These are phyloP conservation scores for Pheosia gnoma DNA, from an alignment of 2,888 invertebrate species.

Conservation along the genomic window DNA sequence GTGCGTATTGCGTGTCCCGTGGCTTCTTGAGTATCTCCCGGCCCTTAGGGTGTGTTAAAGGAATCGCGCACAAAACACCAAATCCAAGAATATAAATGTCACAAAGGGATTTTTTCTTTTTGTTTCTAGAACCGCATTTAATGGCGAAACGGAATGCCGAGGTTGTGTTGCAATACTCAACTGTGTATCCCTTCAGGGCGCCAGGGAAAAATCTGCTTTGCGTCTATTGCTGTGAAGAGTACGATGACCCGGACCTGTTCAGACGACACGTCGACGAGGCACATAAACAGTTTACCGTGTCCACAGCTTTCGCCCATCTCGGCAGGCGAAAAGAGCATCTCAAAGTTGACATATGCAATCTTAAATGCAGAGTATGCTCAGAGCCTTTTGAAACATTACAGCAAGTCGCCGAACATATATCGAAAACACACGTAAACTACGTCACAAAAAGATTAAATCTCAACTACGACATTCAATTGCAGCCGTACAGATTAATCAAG, in stretches of 20 bases:
- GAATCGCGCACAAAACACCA: conserved; percentile 16
- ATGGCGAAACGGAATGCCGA: conserved; percentile 72
- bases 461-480: conserved; percentile 59
- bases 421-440: conserved; percentile 47
- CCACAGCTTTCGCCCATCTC: conserved; percentile 69
- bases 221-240: conserved; percentile 72
- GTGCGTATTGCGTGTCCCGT: no score
- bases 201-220: conserved; percentile 63
- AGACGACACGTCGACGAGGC: conserved; percentile 59
- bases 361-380: conserved; percentile 62
- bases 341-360: conserved; percentile 67
- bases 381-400: conserved; percentile 51
- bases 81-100: conserved; percentile 23
- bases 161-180: conserved; percentile 69
- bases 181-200: conserved; percentile 72
- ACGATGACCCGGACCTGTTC: conserved; percentile 58
- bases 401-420: conserved; percentile 59
- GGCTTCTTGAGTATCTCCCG: no score
- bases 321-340: conserved; percentile 57
- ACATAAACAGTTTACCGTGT: conserved; percentile 58
- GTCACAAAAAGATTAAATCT: conserved; percentile 47
- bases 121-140: conserved; percentile 68
- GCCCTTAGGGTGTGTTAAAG: not conserved
- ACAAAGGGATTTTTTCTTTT: conserved; percentile 62
- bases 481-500: conserved; percentile 63